Conservation (phyloP, 2,797 vertebrate species). For the Cryptoblepharus egeriae region DNA sequence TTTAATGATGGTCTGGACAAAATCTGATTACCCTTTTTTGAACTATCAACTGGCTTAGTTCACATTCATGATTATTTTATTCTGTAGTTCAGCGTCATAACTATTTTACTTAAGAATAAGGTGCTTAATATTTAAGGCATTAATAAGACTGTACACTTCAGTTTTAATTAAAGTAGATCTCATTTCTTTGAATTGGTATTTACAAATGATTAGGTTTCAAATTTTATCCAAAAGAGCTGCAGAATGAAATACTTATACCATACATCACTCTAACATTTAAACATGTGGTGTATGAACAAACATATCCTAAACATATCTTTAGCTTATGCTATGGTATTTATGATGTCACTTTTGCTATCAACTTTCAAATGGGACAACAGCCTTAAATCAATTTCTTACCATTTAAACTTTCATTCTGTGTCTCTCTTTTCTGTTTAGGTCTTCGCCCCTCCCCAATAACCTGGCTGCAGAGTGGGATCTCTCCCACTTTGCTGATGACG, state of each 20-base stretch:
- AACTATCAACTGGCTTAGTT: too few species aligned
- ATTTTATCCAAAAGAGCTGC: background rate
- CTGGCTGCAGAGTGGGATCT: constrained; percentile 65
- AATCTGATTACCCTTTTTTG: background rate
- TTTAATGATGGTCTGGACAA: background rate
- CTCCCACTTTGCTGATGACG: constrained; percentile 65
- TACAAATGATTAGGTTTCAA: background rate
- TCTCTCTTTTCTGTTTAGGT: constrained; percentile 65
- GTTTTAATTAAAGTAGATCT: background rate
- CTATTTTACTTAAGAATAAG: too few species aligned
- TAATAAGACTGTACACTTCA: background rate
- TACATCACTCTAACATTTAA: background rate
- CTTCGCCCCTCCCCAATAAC: constrained; percentile 44
- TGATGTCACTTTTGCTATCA: constrained; percentile 37
- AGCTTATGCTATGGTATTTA: constrained; percentile 2
- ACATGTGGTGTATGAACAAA: background rate
- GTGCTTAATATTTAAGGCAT: background rate
- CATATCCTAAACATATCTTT: background rate
- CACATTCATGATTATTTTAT: background rate
- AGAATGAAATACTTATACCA: background rate
- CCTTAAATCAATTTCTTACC: constrained; percentile 30
- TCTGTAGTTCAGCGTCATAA: background rate
- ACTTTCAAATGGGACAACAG: constrained; percentile 1
- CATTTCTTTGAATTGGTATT: background rate
- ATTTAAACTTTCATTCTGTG: constrained; percentile 51